Conservation (phyloP, 2,113 vertebrate species). For the Nymphicus hollandicus region DNA sequence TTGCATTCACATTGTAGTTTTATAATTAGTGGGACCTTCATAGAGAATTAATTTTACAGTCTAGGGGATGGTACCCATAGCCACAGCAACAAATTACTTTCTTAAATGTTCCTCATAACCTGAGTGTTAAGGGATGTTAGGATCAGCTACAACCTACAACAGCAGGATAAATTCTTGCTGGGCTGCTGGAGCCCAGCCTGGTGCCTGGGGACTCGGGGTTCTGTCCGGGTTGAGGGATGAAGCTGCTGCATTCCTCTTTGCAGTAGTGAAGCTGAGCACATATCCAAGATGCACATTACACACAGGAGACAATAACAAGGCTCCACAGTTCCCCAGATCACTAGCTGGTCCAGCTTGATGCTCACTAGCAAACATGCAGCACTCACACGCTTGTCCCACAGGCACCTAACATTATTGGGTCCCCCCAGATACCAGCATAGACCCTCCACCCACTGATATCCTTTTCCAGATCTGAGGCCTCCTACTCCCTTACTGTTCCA, state of each 20-base stretch:
- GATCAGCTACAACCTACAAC: background rate
- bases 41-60: background rate
- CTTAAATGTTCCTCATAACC: background rate
- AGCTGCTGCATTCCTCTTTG: accelerated
- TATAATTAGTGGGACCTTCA: background rate
- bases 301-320: background rate
- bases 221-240: background rate
- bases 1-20: background rate
- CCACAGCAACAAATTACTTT: background rate
- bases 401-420: accelerated
- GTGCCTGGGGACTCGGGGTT: accelerated
- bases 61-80: background rate
- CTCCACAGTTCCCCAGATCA: background rate
- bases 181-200: accelerated
- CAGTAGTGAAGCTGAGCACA: background rate
- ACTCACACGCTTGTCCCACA: accelerated
- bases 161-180: background rate
- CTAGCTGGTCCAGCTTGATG: background rate
- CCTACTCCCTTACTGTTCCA: background rate
- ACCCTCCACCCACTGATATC: accelerated
- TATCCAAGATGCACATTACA: background rate
- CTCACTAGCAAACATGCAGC: background rate
- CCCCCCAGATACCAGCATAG: background rate
- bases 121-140: background rate
- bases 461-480: background rate